Evolutionary conservation across 37 sponge, comb jelly and placozoan species (phyloP).

Genomic region (Chondrilla cf. caribensis): DNA sequence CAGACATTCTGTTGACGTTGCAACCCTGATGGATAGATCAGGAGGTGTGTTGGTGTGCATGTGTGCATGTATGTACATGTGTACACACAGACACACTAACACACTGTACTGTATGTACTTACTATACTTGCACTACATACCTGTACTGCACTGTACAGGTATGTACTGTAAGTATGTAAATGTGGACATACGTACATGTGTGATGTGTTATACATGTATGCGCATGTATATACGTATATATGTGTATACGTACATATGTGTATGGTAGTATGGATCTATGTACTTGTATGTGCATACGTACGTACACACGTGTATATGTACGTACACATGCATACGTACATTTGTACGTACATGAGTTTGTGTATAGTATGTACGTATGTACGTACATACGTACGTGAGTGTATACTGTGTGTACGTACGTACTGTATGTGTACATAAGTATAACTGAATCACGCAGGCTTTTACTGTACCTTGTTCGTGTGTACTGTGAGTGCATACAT

Average conservation of each 20-base stretch:
- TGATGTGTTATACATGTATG: too few relatives aligned
- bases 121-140: too few relatives aligned
- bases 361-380: neutral
- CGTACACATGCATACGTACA: neutral
- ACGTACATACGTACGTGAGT: neutral
- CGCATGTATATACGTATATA: too few relatives aligned
- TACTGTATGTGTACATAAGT: neutral
- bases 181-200: constrained; percentile 21
- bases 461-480: too few relatives aligned
- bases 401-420: neutral
- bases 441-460: too few relatives aligned
- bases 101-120: neutral
- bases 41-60: neutral
- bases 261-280: too few relatives aligned
- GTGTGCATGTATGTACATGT: constrained; percentile 27
- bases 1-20: constrained; percentile 19
- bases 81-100: neutral
- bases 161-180: neutral
- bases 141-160: too few relatives aligned
- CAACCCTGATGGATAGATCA: neutral
- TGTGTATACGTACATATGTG: too few relatives aligned
- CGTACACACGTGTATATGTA: neutral
- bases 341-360: neutral
- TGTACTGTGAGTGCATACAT: too few relatives aligned
- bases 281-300: neutral